A percentile compares a stretch with the other conserved stretches of the same genome.
phyloP scores from a whole-genome alignment of 2,113 vertebrate genomes.

The Scatophagus argus region DNA sequence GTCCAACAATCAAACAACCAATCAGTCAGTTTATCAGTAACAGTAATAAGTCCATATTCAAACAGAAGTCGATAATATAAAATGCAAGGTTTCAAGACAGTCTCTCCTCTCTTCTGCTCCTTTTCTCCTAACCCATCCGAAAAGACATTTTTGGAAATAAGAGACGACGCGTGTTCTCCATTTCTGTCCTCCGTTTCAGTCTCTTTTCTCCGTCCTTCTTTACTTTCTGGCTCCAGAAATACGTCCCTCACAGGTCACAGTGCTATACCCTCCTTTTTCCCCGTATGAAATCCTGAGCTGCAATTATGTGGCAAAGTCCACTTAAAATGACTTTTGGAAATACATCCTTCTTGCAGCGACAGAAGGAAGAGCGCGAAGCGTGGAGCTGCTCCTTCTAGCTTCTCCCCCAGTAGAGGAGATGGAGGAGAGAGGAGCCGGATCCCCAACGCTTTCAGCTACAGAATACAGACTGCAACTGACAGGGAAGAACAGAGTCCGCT shows the following conservation, averaged over 20 bases:
- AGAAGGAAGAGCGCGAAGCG: conserved; percentile 6
- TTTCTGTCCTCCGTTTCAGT: neutral
- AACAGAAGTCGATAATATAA: neutral
- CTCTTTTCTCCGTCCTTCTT: neutral
- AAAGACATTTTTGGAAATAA: neutral
- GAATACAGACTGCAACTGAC: too few species aligned
- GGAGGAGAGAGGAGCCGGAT: neutral
- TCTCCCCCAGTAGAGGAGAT: neutral
- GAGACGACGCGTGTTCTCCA: conserved; percentile 23
- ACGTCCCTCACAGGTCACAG: conserved; percentile 22
- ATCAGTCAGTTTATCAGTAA: conserved; percentile 10
- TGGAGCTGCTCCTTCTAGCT: conserved; percentile 39
- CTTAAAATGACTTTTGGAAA: conserved; percentile 45
- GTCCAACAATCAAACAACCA: conserved; percentile 15
- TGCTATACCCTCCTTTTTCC: neutral
- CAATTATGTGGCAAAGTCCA: conserved; percentile 28
- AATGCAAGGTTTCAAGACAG: neutral
- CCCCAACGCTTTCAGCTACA: neutral
- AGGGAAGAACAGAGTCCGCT: conserved; percentile 28
- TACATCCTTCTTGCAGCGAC: conserved; percentile 7
- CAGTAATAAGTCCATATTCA: conserved; percentile 25
- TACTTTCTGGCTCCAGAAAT: conserved; percentile 15
- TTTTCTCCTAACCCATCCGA: conserved; percentile 9
- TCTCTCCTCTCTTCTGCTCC: neutral
- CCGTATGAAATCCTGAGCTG: conserved; percentile 1